Conservation (phyloP, 1,140 invertebrate genomes). For the Danaus plexippus region DNA sequence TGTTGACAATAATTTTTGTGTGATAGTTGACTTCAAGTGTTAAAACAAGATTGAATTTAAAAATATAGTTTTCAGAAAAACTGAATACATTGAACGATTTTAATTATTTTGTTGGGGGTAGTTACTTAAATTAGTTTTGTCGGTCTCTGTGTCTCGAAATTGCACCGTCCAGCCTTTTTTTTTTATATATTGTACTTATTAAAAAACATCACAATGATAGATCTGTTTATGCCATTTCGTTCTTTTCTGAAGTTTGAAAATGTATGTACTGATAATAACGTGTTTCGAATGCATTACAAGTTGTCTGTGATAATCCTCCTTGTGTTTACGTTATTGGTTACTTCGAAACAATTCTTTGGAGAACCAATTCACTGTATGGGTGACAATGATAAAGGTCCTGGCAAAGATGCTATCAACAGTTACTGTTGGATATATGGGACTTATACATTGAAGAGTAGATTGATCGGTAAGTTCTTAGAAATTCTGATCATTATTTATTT, state of each 20-base stretch:
- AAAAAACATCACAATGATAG: constrained; percentile 46
- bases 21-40: constrained; percentile 3
- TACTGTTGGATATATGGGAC: constrained; percentile 87
- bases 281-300: constrained; percentile 80
- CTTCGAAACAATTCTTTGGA: constrained; percentile 81
- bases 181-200: background rate
- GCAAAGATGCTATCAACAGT: constrained; percentile 76
- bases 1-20: background rate
- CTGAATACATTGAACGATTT: background rate
- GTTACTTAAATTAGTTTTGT: too few relatives aligned
- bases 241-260: constrained; percentile 74
- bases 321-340: constrained; percentile 77
- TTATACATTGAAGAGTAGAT: constrained; percentile 74
- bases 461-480: constrained; percentile 45
- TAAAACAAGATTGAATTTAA: background rate
- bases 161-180: too few relatives aligned
- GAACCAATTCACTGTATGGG: constrained; percentile 78
- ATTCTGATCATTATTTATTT: background rate
- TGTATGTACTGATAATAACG: constrained; percentile 76
- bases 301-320: constrained; percentile 77
- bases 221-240: constrained; percentile 56
- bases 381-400: constrained; percentile 51
- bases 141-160: too few relatives aligned
- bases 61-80: background rate
- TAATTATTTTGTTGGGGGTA: too few relatives aligned